phyloP scores from a whole-genome alignment of 2,113 vertebrate species.

The Cettia cetti region DNA sequence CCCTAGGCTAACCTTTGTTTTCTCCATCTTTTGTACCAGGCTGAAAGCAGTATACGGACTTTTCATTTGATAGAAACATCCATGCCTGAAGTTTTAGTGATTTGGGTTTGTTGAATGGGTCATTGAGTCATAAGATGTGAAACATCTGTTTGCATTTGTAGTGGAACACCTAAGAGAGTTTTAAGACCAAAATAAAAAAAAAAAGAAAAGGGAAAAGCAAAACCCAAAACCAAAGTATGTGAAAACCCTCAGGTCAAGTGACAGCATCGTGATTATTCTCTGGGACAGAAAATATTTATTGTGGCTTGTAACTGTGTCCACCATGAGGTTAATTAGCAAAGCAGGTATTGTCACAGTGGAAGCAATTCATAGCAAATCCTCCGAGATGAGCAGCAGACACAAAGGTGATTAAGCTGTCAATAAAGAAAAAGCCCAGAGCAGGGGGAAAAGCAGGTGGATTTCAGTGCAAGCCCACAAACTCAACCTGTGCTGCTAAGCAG shows the following conservation, averaged over 20 bases:
- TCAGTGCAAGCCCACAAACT: not conserved
- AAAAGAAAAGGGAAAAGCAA: not conserved
- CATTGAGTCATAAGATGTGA: conserved; percentile 52
- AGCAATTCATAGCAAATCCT: conserved; percentile 31
- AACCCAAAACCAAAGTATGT: not conserved
- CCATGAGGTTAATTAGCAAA: conserved; percentile 38
- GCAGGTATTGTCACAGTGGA: not conserved
- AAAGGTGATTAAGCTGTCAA: conserved; percentile 53
- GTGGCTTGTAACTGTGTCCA: conserved; percentile 18
- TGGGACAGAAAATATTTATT: conserved; percentile 19
- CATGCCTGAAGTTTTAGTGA: conserved; percentile 37
- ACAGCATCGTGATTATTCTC: not conserved
- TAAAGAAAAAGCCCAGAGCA: not conserved
- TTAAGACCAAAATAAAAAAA: not conserved
- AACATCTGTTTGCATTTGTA: conserved; percentile 68
- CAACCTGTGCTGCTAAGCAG: not conserved
- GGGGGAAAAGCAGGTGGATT: not conserved
- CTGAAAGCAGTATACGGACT: conserved; percentile 49
- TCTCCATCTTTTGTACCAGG: conserved; percentile 7
- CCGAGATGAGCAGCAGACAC: conserved; percentile 18
- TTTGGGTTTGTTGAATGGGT: conserved; percentile 53
- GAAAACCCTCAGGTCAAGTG: conserved; percentile 25
- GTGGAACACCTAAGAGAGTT: conserved; percentile 22
- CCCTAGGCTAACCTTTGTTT: conserved; percentile 45
- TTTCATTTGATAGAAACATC: conserved; percentile 67